These are phyloP conservation scores for Melospiza georgiana DNA, from an alignment of 2,113 vertebrate species.

Conservation along the genomic window DNA sequence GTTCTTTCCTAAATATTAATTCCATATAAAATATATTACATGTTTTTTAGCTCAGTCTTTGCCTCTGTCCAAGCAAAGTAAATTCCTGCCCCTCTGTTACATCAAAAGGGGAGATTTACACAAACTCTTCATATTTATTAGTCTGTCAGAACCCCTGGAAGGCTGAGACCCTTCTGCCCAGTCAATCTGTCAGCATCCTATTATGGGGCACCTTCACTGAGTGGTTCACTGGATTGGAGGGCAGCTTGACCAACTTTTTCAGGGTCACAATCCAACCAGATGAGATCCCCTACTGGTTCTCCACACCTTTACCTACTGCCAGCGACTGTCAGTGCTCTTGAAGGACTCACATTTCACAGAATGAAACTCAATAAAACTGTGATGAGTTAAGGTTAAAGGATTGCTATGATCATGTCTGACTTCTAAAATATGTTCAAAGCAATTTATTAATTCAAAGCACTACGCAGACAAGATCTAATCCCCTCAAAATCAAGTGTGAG, in stretches of 20 bases:
- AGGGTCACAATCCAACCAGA: not conserved
- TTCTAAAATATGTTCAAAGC: not conserved
- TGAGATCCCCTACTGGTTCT: not conserved
- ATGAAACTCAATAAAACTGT: not conserved
- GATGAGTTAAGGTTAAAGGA: not conserved
- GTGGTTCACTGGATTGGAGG: not conserved
- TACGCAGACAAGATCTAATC: not conserved
- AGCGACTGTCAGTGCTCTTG: fast-evolving
- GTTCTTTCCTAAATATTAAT: not conserved
- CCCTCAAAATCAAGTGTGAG: fast-evolving
- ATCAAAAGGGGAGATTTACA: not conserved
- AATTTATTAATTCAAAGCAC: not conserved
- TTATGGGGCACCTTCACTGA: too few species aligned
- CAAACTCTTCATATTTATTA: not conserved
- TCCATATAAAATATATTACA: not conserved
- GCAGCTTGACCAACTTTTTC: fast-evolving
- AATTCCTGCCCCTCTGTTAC: not conserved
- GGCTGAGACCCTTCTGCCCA: not conserved
- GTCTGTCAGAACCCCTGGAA: not conserved
- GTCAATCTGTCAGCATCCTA: fast-evolving
- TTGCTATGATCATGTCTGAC: not conserved
- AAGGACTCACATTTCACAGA: not conserved
- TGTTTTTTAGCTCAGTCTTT: fast-evolving
- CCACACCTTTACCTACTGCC: not conserved
- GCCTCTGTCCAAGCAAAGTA: not conserved